These are phyloP conservation scores for Mythimna impura DNA, from an alignment of 2,888 invertebrate species.

Conservation along the genomic window DNA sequence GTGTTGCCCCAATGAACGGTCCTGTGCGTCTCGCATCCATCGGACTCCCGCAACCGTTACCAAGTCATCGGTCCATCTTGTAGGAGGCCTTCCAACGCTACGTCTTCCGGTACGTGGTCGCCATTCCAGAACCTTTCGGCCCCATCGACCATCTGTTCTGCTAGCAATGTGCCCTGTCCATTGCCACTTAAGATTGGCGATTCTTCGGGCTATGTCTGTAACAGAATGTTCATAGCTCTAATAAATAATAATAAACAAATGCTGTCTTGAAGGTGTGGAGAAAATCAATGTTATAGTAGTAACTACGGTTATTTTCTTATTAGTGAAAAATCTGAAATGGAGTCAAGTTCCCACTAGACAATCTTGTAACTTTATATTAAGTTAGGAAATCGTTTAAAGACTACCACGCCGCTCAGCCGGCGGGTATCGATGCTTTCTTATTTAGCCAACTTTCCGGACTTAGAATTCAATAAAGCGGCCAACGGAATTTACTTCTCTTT, in stretches of 20 bases:
- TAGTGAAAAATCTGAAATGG: conserved; percentile 67
- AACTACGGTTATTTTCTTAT: conserved; percentile 15
- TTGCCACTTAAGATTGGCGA: too few species aligned
- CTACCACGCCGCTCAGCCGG: conserved; percentile 78
- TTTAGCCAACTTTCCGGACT: conserved; percentile 85
- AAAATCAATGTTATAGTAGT: neutral
- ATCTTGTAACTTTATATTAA: conserved; percentile 85
- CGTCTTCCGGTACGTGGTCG: too few species aligned
- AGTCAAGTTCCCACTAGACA: conserved; percentile 75
- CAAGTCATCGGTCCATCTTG: too few species aligned
- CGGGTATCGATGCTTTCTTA: conserved; percentile 86
- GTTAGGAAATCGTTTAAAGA: conserved; percentile 83
- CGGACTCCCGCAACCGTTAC: too few species aligned
- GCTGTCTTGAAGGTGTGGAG: neutral
- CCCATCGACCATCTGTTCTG: too few species aligned
- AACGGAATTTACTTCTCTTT: conserved; percentile 87
- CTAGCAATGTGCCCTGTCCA: too few species aligned
- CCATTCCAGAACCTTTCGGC: too few species aligned
- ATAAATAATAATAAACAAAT: neutral
- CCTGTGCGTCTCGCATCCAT: too few species aligned
- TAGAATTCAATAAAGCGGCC: conserved; percentile 87
- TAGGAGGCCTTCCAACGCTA: too few species aligned
- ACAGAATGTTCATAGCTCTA: too few species aligned
- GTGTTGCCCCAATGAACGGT: too few species aligned
- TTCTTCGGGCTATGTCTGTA: too few species aligned